phyloP scores from a whole-genome alignment of 2,888 invertebrate genomes.

The Volucella inanis region DNA sequence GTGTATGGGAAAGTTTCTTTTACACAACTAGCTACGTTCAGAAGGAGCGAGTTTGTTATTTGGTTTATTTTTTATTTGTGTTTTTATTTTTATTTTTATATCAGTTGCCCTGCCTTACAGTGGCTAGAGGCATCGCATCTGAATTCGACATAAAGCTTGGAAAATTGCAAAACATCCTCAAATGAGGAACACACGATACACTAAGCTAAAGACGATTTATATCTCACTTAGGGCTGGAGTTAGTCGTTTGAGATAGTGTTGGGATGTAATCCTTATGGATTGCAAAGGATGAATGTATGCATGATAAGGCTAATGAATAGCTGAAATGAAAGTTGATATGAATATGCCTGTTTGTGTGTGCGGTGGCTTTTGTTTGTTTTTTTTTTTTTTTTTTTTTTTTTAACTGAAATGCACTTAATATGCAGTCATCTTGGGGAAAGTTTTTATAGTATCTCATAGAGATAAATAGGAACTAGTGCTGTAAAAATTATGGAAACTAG shows the following conservation, averaged over 20 bases:
- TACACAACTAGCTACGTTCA: constrained; percentile 45
- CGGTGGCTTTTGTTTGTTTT: not conserved
- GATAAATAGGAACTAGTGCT: too few relatives aligned
- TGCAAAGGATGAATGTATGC: constrained; percentile 28
- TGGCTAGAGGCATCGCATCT: constrained; percentile 19
- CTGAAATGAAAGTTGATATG: constrained; percentile 41
- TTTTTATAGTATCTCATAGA: too few relatives aligned
- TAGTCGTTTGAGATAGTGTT: not conserved
- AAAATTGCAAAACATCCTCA: constrained; percentile 46
- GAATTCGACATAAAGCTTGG: constrained; percentile 43
- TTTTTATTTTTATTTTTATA: too few relatives aligned
- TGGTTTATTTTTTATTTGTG: not conserved
- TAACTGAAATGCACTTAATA: not conserved
- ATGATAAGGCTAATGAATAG: constrained; percentile 64
- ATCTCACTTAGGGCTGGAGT: constrained; percentile 27
- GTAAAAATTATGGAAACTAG: too few relatives aligned
- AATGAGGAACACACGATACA: constrained; percentile 47
- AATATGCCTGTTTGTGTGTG: not conserved
- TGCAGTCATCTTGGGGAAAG: not conserved
- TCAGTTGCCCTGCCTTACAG: not conserved
- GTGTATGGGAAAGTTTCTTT: constrained; percentile 57
- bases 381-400: not conserved
- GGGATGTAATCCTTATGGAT: constrained; percentile 44
- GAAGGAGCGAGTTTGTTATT: constrained; percentile 38
- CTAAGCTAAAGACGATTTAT: constrained; percentile 46